Evolutionary conservation across 1,140 invertebrate species (phyloP), one percentile per base, ranked within the genome.

Genomic region (Acyrthosiphon pisum): DNA sequence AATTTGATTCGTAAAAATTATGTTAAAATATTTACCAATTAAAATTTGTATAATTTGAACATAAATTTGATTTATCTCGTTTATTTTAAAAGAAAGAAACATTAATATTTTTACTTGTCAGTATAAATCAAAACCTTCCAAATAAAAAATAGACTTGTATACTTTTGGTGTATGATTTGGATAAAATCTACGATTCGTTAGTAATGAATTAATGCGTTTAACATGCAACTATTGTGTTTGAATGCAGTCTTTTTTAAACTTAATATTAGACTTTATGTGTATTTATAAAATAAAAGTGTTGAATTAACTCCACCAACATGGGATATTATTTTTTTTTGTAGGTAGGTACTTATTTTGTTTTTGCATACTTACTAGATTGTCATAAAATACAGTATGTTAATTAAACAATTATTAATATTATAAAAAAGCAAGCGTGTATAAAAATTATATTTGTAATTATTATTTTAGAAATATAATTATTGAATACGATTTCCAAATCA

Each of bases 131-230:
- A 60, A 60, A 90, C 37, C 44, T 50, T 56, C 88, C 35, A 90
- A 90, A 90, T 68, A 90, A 90, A 90, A 60, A 90, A 37, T 56
- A 89, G n/a, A 89, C 48, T 53, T 53, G 30, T 88, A 35, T 89
- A 86, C 26, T 26, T 88, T 50, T 22, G n/a, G 35, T 26, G 23
- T 89, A 56, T n/a, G 46, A 88, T 53, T 89, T 14, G 88, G 88
- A 89, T 89, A 89, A 89, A 89, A 89, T 89, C 88, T 89, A 89
- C 88, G 35, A 89, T 89, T 89, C 35, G 35, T 89, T 89, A 89
- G 50, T 89, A 89, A 56, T 89, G 88, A 56, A 50, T 89, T 89
- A 89, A 89, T 41, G 50, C 35, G 37, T 76, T 76, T 89, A 41
- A 89, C 88, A 89, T 56, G 88, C 88, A 53, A 89, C 88, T 89